Conservation (phyloP, 2,113 vertebrate genomes). For the Nesoenas mayeri region DNA sequence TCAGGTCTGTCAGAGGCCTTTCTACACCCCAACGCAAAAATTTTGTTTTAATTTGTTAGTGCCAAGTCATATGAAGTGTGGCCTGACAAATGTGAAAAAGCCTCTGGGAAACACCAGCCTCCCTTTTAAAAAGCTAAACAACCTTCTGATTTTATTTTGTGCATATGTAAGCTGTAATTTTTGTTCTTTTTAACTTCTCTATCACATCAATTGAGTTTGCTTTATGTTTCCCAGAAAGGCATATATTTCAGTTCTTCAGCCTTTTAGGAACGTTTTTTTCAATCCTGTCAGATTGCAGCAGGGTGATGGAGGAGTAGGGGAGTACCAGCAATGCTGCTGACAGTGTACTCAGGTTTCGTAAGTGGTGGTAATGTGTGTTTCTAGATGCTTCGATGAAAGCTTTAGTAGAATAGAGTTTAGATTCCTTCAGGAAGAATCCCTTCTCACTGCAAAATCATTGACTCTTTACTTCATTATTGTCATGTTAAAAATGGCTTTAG, state of each 20-base stretch:
- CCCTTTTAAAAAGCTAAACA: neutral
- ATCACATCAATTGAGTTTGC: neutral
- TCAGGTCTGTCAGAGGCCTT: neutral
- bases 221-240: neutral
- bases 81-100: neutral
- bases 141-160: neutral
- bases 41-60: neutral
- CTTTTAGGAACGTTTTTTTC: neutral
- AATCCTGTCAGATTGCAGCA: neutral
- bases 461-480: neutral
- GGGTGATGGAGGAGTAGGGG: neutral
- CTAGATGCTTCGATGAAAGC: neutral
- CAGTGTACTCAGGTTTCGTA: rapidly evolving
- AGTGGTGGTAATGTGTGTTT: neutral
- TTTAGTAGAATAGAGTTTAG: neutral
- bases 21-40: neutral
- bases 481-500: neutral
- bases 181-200: neutral
- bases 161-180: neutral
- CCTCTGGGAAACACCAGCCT: neutral
- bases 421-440: neutral
- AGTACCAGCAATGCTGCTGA: neutral
- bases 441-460: neutral
- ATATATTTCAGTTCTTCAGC: neutral
- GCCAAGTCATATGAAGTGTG: neutral